Base-by-base conservation (phyloP, 2,113 vertebrate genomes). In the Glaucidium brasilianum region DNA sequence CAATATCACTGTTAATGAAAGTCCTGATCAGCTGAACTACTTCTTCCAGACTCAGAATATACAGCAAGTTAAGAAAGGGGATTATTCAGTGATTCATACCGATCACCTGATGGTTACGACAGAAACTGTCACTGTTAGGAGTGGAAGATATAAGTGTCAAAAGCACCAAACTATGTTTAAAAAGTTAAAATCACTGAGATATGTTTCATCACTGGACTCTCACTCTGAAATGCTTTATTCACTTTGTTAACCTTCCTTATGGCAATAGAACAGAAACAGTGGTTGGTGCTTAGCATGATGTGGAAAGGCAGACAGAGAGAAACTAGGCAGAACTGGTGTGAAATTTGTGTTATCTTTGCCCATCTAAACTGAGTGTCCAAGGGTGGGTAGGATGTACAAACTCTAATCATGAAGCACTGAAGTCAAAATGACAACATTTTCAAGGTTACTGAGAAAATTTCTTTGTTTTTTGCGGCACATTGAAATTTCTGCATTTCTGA, bases 231-330 rank as follows among this genome's bases (percentile, higher is more conserved):
- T 75, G 17, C 5, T 37, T 80, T 53, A 10, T 68, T 34, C 4
- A 34, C 3, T 53, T 55, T 34, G 2, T 7, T 58, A 47, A 50
- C 39, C 7, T 85, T 45, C 34, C 6, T 80, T 41, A 60, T 19
- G 17, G 5, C 29, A 64, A 9, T 11, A 50, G 53, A 63, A n/a
- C 13, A 68, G 34, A 82, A 82, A 47, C 1, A 43, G 20, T 19
- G 8, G 2, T 22, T 7, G 4, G 3, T 34, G 4, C 52, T 88
- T 22, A 62, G 4, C 0, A 0, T 29, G 11, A 7, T 26, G 5
- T 64, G 23, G 27, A 77, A 76, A 81, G 35, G 13, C 12, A 67
- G 32, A 63, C 8, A 25, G 3, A 43, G 22, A 59, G 41, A 84
- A 83, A 76, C 8, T 22, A 49, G 6, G 8, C 16, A 75, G 26